Evolutionary conservation across 2,113 vertebrate genomes (phyloP), one percentile per base, ranked within the genome.

Genomic region (Lates calcarifer): DNA sequence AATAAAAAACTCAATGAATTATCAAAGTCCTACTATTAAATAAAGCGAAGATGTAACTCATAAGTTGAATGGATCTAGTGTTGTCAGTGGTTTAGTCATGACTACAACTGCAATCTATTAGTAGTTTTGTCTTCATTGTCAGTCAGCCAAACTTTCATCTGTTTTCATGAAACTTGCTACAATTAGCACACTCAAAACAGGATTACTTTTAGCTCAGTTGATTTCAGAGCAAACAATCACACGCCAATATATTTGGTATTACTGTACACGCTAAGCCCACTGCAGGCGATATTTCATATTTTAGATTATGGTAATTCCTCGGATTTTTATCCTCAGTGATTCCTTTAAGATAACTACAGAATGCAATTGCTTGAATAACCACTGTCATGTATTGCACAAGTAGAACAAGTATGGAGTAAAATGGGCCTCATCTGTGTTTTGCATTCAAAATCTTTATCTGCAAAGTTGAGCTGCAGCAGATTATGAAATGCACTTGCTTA

Each of bases 21-120:
- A 41, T 12, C 39, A 61, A 58, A 51, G 35, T n/a, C 18, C 15
- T 56, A 11, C 4, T 64, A 8, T 24, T 56, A 49, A 67, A 64
- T 45, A 29, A 14, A 26, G 22, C 14, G 39, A 45, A 70, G 58
- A 75, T 61, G 45, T 35, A 74, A 57, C 17, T 63, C 26, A 3
- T 3, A 26, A 53, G 15, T 49, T 75, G 41, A 83, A 61, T 55
- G 51, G 47, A 63, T 73, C 35, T 43, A 14, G 9, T 70, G 68
- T 65, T 77, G 51, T 33, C 28, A 53, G 31, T 35, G 49, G 60
- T 56, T 77, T 77, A 65, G 64, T 69, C 49, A 68, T 67, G 9
- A 73, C 39, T 57, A 70, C 72, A 70, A 66, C 75, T 82, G 77
- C 41, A 65, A 35, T 37, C 67, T 55, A 77, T 85, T 81, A 77